Conservation (phyloP, 2,888 invertebrate genomes). For the Dorcus hopei region DNA sequence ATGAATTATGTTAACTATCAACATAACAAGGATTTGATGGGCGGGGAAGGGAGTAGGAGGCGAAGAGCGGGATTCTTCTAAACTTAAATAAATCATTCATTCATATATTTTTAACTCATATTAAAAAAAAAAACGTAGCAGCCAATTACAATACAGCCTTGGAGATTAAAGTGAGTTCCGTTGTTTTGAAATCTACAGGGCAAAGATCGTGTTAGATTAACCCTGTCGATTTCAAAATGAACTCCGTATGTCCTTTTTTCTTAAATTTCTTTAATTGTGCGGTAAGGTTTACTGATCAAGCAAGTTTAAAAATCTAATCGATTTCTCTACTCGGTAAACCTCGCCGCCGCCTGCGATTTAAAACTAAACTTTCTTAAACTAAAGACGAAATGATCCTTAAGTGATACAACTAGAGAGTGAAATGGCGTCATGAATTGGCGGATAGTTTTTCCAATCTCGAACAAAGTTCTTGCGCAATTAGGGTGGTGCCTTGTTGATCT, state of each 20-base stretch:
- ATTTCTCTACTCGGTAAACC: not conserved
- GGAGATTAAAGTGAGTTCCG: slow-evolving; percentile 8
- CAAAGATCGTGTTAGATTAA: not conserved
- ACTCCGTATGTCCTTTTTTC: not conserved
- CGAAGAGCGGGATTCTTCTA: not conserved
- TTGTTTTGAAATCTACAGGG: not conserved
- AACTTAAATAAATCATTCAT: not conserved
- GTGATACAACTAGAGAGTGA: slow-evolving; percentile 39
- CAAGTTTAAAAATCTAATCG: not conserved
- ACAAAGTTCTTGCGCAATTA: slow-evolving; percentile 54
- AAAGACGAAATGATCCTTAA: not conserved
- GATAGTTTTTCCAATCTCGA: slow-evolving; percentile 54
- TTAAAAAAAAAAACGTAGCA: slow-evolving; percentile 11
- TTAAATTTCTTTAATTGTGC: not conserved
- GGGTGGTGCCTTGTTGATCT: slow-evolving; percentile 18
- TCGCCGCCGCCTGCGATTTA: not conserved
- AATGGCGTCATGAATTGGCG: slow-evolving; percentile 53
- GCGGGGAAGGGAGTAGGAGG: not conserved
- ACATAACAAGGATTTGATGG: too few species aligned
- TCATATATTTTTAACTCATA: not conserved
- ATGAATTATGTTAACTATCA: too few species aligned
- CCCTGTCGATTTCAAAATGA: not conserved
- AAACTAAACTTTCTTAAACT: not conserved
- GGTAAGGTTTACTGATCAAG: not conserved
- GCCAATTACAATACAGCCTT: slow-evolving; percentile 22